A percentile compares a stretch with the other conserved stretches of the same genome.
These are phyloP conservation scores for Cataglyphis livida DNA, from an alignment of 2,888 invertebrate species.

Conservation along the genomic window DNA sequence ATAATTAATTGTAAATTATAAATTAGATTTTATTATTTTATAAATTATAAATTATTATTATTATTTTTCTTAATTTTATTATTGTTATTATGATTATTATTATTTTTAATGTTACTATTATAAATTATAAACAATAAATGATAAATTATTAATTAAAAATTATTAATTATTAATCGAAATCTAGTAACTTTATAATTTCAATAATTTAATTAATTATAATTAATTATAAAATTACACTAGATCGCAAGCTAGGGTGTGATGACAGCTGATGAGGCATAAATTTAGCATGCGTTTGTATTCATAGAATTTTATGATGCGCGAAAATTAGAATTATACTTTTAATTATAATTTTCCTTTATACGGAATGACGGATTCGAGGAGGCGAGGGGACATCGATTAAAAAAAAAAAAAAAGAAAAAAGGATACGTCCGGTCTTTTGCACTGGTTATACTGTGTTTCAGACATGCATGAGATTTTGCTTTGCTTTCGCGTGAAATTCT, in stretches of 20 bases:
- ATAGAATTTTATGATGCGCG: neutral
- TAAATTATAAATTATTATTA: too few species aligned
- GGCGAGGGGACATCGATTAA: conserved; percentile 15
- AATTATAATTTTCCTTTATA: too few species aligned
- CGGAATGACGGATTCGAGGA: neutral
- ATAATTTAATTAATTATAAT: too few species aligned
- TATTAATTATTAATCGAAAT: too few species aligned
- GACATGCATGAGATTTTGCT: conserved; percentile 96
- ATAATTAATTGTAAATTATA: neutral
- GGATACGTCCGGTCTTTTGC: conserved; percentile 42
- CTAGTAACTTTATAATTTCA: neutral
- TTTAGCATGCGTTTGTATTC: neutral
- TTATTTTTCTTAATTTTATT: too few species aligned
- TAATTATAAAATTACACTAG: neutral
- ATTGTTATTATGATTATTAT: too few species aligned
- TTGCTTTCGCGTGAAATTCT: conserved; percentile 99
- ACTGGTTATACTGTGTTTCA: conserved; percentile 84
- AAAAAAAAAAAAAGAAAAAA: too few species aligned
- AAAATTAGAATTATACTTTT: neutral
- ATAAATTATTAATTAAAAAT: too few species aligned
- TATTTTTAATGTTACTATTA: too few species aligned
- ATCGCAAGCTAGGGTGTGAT: neutral
- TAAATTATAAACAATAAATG: too few species aligned
- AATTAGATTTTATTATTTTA: neutral
- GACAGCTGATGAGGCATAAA: neutral